Evolutionary conservation across 2,888 invertebrate genomes (phyloP).

Genomic region (Meta bourneti): DNA sequence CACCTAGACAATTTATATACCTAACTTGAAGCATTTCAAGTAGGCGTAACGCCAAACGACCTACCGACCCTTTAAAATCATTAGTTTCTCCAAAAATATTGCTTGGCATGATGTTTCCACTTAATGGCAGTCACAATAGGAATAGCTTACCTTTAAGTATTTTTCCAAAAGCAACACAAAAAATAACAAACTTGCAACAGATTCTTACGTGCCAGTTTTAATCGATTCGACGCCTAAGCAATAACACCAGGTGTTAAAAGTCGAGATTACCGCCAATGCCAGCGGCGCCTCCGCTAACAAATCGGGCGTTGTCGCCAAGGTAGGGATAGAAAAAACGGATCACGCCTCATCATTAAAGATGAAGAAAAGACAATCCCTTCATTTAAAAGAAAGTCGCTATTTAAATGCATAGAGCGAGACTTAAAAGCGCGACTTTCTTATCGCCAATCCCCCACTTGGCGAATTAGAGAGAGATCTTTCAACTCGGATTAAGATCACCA

Average conservation of each 20-base stretch:
- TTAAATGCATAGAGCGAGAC: slow-evolving; percentile 49
- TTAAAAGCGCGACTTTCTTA: slow-evolving; percentile 19
- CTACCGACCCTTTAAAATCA: no score
- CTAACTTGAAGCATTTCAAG: no score
- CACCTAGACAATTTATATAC: no score
- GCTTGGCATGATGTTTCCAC: no score
- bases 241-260: slow-evolving; percentile 63
- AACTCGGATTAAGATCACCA: slow-evolving; percentile 53
- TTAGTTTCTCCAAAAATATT: no score
- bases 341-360: slow-evolving; percentile 17
- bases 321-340: slow-evolving; percentile 18
- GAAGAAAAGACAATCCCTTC: slow-evolving; percentile 42
- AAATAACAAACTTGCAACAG: background rate
- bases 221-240: slow-evolving; percentile 29
- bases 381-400: slow-evolving; percentile 47
- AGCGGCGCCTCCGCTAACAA: slow-evolving; percentile 50
- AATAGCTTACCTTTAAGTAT: no score
- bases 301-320: slow-evolving; percentile 61
- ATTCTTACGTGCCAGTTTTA: slow-evolving; percentile 26
- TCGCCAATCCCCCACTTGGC: slow-evolving; percentile 41
- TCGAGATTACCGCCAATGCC: slow-evolving; percentile 41
- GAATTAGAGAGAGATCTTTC: slow-evolving; percentile 47
- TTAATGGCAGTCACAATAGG: no score
- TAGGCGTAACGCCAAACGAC: no score
- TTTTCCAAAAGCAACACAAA: no score